Base-by-base conservation (phyloP, 2,888 invertebrate genomes). In the Eilema depressum region DNA sequence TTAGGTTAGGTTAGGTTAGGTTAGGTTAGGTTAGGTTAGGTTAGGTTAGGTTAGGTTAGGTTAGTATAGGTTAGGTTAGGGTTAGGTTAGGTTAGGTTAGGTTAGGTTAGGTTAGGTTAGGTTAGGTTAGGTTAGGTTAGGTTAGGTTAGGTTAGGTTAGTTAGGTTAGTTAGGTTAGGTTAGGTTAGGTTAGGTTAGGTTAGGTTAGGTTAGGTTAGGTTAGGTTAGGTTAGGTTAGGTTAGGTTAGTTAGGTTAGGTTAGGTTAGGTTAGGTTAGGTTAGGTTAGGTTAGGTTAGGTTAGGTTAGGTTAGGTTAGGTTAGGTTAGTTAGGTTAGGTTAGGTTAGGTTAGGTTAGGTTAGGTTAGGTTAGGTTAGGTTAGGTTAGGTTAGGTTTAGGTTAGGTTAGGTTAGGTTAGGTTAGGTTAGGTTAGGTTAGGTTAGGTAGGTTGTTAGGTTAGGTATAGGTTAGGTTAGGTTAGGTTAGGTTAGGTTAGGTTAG, bases 361-460 rank as follows among this genome's bases (percentile, higher is more conserved):
- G 75, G 73, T 75, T 73, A 73, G 73, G 75, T 75, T 75, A 75
- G 75, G 75, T 75, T 75, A 73, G 75, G 73, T 75, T 73, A 75
- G 75, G 75, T 75, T 75, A 75, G 75, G 75, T 75, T 69, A 63
- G 63, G 64, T 61, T 62, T 53, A 28, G 62, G 62, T 61, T 75
- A 73, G 75, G 73, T 75, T 73, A 75, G 75, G 75, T 75, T 75
- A 71, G 75, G 75, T 75, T 75, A 73, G 75, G 73, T 75, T 73
- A 75, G 75, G 73, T 75, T 75, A 75, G 75, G 75, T 75, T 75
- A 71, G 75, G 73, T 75, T 73, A 75, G 75, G 75, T 75, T 75
- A 75, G 75, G 75, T 75, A 61, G 61, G 68, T 60, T 68, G n/a
- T n/a, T n/a, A 62, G 62, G 68, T 61, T 68, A 62, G 62, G 68